These are phyloP conservation scores for Tricholauxania praeusta DNA, from an alignment of 2,888 invertebrate species.

Conservation along the genomic window DNA sequence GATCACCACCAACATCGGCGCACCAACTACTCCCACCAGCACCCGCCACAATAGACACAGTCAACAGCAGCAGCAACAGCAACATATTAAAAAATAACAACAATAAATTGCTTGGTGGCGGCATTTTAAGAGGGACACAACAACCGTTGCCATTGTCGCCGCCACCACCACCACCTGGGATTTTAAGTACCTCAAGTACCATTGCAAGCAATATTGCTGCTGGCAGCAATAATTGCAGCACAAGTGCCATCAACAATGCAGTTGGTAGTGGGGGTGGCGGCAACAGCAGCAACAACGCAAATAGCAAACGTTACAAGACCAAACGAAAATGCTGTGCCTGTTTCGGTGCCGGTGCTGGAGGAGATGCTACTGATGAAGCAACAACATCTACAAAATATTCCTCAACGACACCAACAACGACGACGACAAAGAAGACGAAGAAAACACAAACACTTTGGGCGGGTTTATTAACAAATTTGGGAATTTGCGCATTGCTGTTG, in stretches of 20 bases:
- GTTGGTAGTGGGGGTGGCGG: slow-evolving; percentile 21
- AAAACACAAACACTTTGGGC: slow-evolving; percentile 69
- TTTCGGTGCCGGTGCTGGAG: slow-evolving; percentile 47
- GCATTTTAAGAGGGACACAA: slow-evolving; percentile 37
- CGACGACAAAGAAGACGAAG: slow-evolving; percentile 49
- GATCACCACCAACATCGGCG: slow-evolving; percentile 38
- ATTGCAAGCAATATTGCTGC: slow-evolving; percentile 25
- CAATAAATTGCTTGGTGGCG: slow-evolving; percentile 47
- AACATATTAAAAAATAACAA: slow-evolving; percentile 60
- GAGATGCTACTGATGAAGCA: slow-evolving; percentile 37
- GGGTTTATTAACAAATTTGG: slow-evolving; percentile 83
- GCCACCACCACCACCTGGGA: slow-evolving; percentile 7
- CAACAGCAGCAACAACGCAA: slow-evolving; percentile 50
- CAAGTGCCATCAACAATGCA: slow-evolving; percentile 38
- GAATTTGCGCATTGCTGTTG: slow-evolving; percentile 84
- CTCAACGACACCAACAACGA: slow-evolving; percentile 39
- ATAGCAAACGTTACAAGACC: slow-evolving; percentile 48
- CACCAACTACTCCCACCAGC: slow-evolving; percentile 39
- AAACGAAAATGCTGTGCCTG: slow-evolving; percentile 49
- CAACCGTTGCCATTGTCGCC: slow-evolving; percentile 41
- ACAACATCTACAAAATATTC: slow-evolving; percentile 28
- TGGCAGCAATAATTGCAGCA: slow-evolving; percentile 40
- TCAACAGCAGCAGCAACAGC: slow-evolving; percentile 43
- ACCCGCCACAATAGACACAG: slow-evolving; percentile 39
- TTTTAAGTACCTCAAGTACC: slow-evolving; percentile 28